Base-by-base conservation (phyloP, 2,797 vertebrate species). In the Spatula clypeata region DNA sequence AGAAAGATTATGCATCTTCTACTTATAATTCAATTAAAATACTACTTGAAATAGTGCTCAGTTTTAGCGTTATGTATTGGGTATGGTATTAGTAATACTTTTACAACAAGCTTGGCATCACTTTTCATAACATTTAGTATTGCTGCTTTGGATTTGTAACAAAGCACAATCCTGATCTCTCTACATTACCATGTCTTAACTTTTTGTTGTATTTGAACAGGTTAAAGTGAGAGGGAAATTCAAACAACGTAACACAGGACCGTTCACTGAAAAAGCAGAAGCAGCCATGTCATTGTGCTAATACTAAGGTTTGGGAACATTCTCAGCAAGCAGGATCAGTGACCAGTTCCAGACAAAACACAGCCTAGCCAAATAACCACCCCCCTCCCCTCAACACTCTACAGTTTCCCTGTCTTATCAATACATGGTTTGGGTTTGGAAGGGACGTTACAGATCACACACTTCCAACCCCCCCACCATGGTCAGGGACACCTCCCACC, bases 21-120 rank as follows among this genome's bases (percentile, higher is more conserved):
- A 85, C 36, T 73, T 38, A 72, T 9, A 23, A 2, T 58, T 73
- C 32, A n/a, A 5, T 65, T 79, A 53, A 96, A 90, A 71, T 42
- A 31, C 13, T 34, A 58, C 51, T 87, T 76, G 23, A 15, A 92
- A 31, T 34, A 67, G 24, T 11, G 14, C 49, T 34, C n/a, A 42
- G 4, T 42, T 79, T 79, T 42, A 75, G 13, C 32, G 31, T 67
- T n/a, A 32, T 6, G 17, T 57, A 71, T 77, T 82, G 79, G 26
- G 23, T 8, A 16, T 90, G 40, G 11, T 23, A 79, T 82, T 81
- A 91, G 49, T 32, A 81, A 75, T 44, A 44, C 5, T 76, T 44
- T 57, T 57, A 44, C 8, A 45, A 20, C 49, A 76, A 85, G 40
- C 18, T 38, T 69, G 24, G 29, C 14, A 76, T 58, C n/a, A 82